Base-by-base conservation (phyloP, 2,797 vertebrate genomes). In the Scarus forsteni region DNA sequence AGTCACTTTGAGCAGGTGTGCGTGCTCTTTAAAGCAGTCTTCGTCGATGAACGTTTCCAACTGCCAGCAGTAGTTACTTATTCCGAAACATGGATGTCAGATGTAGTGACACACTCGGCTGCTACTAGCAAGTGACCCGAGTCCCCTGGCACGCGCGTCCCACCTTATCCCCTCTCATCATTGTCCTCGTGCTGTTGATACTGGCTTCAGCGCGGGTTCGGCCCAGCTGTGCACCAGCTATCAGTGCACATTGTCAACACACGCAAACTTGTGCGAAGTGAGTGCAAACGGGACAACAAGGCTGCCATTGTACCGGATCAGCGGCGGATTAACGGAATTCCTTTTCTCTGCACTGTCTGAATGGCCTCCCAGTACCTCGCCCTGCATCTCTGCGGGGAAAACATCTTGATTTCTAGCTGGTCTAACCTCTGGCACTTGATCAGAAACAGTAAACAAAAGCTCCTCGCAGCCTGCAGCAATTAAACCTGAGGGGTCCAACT, bases 251-350 rank as follows among this genome's bases (percentile, higher is more conserved):
- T 40, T 70, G 81, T 83, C 75, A 72, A 58, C 55, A 75, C 88
- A 81, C 72, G 75, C 80, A 82, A 89, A 93, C 82, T 92, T 90
- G 92, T 86, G 84, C 72, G 85, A 83, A 83, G 86, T 86, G 89
- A 90, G 85, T 72, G 85, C 88, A 83, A 92, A 91, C 89, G 88
- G 92, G 92, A 92, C 92, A 94, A 94, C 94, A 95, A 94, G 93
- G 93, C 91, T 91, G 91, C 93, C 92, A 94, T 95, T 95, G 94
- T 95, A 91, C 88, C 83, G 92, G 93, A 93, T 94, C 94, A 94
- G 88, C 89, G 84, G 86, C 88, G 93, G 94, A 94, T 94, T 94
- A 95, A 91, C 93, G 86, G 90, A 94, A 95, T 94, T 94, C 92
- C 92, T 94, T 90, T 90, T 92, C 89, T 92, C 81, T 82, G 86